A percentile compares a stretch with the other conserved stretches of the same genome.
phyloP scores from a whole-genome alignment of 92 coral and sea anemone species.

The Ricordea florida region DNA sequence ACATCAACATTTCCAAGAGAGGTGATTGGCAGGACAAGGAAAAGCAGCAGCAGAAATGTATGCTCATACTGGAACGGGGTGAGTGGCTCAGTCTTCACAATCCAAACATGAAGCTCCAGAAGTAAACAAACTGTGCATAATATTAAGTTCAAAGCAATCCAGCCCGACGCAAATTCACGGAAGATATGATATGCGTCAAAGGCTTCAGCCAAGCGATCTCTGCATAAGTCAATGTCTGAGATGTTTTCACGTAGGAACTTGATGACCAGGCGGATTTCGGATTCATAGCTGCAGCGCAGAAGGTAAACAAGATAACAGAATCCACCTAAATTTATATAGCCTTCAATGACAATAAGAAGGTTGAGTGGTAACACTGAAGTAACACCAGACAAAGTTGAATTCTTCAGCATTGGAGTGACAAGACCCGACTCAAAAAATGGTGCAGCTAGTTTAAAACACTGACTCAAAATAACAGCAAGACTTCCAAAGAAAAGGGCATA shows the following conservation, averaged over 20 bases:
- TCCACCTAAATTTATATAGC: constrained; percentile 80
- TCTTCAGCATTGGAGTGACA: constrained; percentile 38
- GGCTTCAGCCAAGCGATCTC: constrained; percentile 83
- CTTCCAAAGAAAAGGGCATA: constrained; percentile 47
- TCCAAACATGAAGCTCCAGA: constrained; percentile 80
- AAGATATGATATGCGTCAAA: constrained; percentile 83
- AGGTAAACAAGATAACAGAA: constrained; percentile 79
- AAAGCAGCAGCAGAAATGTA: constrained; percentile 49
- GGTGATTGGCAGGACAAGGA: constrained; percentile 63
- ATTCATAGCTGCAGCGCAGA: constrained; percentile 87
- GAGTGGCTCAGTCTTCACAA: constrained; percentile 35
- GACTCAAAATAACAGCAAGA: constrained; percentile 21
- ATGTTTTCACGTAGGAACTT: constrained; percentile 72
- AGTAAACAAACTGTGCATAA: constrained; percentile 76
- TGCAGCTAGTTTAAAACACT: constrained; percentile 62
- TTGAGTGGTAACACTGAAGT: constrained; percentile 48
- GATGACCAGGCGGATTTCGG: constrained; percentile 70
- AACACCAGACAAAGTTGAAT: constrained; percentile 37
- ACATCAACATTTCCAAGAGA: constrained; percentile 85
- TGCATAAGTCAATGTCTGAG: constrained; percentile 70
- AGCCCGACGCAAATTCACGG: constrained; percentile 87
- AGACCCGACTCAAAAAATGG: constrained; percentile 70
- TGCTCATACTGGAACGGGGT: constrained; percentile 78
- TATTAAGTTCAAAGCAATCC: constrained; percentile 78
- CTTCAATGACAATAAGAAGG: constrained; percentile 64